Percentiles rank a stretch among this genome's conserved stretches.
Conservation (phyloP, 2,797 vertebrate species). For the Erpetoichthys calabaricus region DNA sequence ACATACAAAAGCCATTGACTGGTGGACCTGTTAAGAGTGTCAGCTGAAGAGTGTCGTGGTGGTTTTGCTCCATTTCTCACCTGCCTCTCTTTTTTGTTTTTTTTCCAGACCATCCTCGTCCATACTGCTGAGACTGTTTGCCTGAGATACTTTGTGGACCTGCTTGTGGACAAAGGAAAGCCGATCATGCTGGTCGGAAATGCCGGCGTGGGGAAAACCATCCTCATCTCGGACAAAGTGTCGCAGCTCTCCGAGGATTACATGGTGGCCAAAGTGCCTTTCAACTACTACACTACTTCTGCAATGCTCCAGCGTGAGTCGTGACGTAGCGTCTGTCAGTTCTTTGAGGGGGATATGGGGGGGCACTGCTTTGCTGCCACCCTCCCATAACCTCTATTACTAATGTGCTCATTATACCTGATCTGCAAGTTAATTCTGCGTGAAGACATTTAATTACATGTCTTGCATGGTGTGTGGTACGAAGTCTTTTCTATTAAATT, state of each 20-base stretch:
- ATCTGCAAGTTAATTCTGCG: conserved; percentile 46
- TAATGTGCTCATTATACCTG: conserved; percentile 47
- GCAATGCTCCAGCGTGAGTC: conserved; percentile 46
- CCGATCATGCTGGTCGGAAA: conserved; percentile 49
- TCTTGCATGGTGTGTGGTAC: conserved; percentile 22
- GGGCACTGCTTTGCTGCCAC: not conserved
- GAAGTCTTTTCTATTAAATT: conserved; percentile 33
- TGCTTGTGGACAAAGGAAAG: conserved; percentile 48
- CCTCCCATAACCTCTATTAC: conserved; percentile 32
- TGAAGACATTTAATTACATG: conserved; percentile 45
- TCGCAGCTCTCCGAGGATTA: conserved; percentile 42
- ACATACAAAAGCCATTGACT: too few relatives aligned
- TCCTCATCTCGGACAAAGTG: conserved; percentile 46
- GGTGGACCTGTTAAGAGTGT: too few relatives aligned
- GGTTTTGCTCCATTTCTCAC: not conserved
- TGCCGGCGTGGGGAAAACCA: conserved; percentile 52
- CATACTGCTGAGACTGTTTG: conserved; percentile 43
- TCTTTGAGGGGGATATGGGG: not conserved
- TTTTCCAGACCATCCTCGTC: conserved; percentile 42
- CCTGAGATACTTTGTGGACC: conserved; percentile 48
- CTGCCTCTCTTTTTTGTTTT: not conserved
- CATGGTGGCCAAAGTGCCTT: conserved; percentile 43
- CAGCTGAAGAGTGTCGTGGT: not conserved
- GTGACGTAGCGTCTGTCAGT: not conserved
- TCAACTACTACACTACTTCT: conserved; percentile 48